Evolutionary conservation across 2,888 invertebrate species (phyloP).

Genomic region (Fabriciana adippe): DNA sequence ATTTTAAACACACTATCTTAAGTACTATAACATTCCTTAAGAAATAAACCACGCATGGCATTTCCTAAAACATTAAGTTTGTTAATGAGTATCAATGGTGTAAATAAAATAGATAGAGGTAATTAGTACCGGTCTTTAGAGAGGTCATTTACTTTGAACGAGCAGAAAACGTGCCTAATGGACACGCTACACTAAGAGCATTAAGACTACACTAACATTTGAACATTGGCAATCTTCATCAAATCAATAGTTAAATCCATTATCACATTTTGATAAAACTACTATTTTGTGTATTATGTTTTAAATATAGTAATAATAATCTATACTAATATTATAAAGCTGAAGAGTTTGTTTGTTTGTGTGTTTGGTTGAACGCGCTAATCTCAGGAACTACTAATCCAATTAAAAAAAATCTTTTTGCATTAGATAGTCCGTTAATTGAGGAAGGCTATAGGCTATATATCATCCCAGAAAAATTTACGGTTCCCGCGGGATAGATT

Average conservation of each 20-base stretch:
- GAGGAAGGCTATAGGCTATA: too few relatives aligned
- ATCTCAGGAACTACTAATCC: too few relatives aligned
- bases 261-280: background rate
- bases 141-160: slow-evolving; percentile 22
- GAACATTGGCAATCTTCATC: background rate
- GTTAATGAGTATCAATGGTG: slow-evolving; percentile 20
- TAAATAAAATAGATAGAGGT: slow-evolving; percentile 30
- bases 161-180: slow-evolving; percentile 20
- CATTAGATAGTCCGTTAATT: too few relatives aligned
- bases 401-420: too few relatives aligned
- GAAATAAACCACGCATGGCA: too few relatives aligned
- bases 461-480: background rate
- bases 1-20: background rate
- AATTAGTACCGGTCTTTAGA: slow-evolving; percentile 25
- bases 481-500: too few relatives aligned
- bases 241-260: background rate
- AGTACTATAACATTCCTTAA: too few relatives aligned
- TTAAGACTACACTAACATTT: slow-evolving; percentile 14
- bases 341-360: too few relatives aligned
- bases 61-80: slow-evolving; percentile 12
- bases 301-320: too few relatives aligned
- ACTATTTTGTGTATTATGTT: background rate
- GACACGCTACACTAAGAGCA: slow-evolving; percentile 15
- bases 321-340: too few relatives aligned
- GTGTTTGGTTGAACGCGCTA: too few relatives aligned